These are phyloP conservation scores for Leptinotarsa juncta DNA, from an alignment of 2,888 invertebrate genomes.

Conservation along the genomic window DNA sequence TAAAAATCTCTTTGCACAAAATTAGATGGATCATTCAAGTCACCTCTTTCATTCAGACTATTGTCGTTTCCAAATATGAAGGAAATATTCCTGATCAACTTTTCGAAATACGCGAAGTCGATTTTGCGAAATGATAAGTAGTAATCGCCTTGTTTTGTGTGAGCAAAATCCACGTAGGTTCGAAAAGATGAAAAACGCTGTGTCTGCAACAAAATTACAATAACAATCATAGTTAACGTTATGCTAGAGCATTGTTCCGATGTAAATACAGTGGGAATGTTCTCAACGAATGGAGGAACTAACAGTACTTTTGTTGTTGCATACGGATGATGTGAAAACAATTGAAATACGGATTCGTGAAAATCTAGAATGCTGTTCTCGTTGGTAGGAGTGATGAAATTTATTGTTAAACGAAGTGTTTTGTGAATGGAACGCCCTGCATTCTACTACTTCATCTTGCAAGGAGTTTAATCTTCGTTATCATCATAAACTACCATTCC, in stretches of 20 bases:
- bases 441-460: too few species aligned
- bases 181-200: neutral
- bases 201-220: conserved; percentile 18
- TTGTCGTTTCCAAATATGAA: too few species aligned
- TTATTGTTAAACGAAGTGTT: neutral
- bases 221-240: conserved; percentile 18
- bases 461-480: too few species aligned
- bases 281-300: conserved; percentile 28
- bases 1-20: too few species aligned
- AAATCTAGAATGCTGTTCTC: neutral
- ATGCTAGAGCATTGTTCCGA: conserved; percentile 19
- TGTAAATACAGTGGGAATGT: conserved; percentile 26
- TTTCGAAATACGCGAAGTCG: too few species aligned
- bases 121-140: too few species aligned
- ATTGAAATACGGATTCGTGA: conserved; percentile 7
- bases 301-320: conserved; percentile 27
- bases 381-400: neutral
- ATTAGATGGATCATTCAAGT: too few species aligned
- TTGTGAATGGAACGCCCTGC: too few species aligned
- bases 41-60: too few species aligned
- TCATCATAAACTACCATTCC: too few species aligned
- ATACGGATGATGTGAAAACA: conserved; percentile 3
- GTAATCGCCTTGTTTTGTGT: too few species aligned
- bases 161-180: neutral
- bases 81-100: too few species aligned